Base-by-base conservation (phyloP, 2,113 vertebrate genomes). In the Natator depressus region DNA sequence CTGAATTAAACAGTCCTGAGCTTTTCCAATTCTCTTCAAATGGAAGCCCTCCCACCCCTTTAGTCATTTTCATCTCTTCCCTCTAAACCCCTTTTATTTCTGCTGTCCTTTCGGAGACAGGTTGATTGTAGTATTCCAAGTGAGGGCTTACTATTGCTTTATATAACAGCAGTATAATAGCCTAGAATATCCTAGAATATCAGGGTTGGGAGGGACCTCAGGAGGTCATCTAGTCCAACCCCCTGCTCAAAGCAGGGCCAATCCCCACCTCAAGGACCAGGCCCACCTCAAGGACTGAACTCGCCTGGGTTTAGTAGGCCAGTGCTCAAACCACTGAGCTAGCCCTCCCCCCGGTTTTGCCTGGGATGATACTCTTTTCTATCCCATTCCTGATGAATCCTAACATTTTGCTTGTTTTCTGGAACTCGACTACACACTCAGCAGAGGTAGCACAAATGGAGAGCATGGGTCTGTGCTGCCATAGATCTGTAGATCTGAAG, bases 381-480 rank as follows among this genome's bases (percentile, higher is more conserved):
- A 2, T 91, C 50, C 5, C 76, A 78, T 78, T 80, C 75, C 82
- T 82, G 46, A 47, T 5, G 42, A 65, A 2, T 24, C 42, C 72
- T 76, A 76, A 27, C 31, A 85, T 72, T 8, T 57, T 82, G 12
- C 4, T 94, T 87, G 2, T 55, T 29, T 82, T 85, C 76, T 46
- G 10, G 2, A 82, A 72, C 80, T 90, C 85, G 31, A 76, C 62
- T 19, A 69, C 17, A 69, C 6, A 19, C 12, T 53, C 81, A 19
- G 3, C 78, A 83, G 3, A 20, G 19, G 11, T 12, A 2, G 8
- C 82, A 88, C 72, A 79, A 80, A 8, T 47, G 51, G 27, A 38
- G 76, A 54, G 89, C 50, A 1, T 14, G 1, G 1, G 1, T 1
- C 0, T 55, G 0, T 76, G 76, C 1, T 3, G 49, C 7, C 80